Base-by-base conservation (phyloP, 2,888 invertebrate species). In the Darwinula stevensoni region DNA sequence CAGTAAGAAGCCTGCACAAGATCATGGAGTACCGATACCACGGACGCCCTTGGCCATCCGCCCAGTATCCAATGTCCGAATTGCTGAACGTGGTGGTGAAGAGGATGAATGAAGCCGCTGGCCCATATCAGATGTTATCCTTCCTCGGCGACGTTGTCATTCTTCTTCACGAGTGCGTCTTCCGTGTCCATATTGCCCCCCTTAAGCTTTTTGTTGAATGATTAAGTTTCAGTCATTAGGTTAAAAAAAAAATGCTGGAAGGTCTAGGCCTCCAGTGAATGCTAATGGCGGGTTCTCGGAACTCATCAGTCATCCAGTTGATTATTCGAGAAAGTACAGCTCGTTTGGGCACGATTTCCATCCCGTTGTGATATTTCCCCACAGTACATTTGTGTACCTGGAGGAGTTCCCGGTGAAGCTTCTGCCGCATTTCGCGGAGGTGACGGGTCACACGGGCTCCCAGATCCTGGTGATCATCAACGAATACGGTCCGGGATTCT, bases 41-140 rank as follows among this genome's bases (percentile, higher is more conserved):
- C 36, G 38, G 41, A 11, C 41, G 43, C n/a, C 40, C 39, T 11
- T 55, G 55, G 55, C 53, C 54, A 2, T 41, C 46, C 5, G 34
- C 33, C 4, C 38, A 35, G 1, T 34, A 41, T 6, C 42, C 43
- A 3, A 35, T 42, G 9, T 38, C 39, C 3, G 43, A 50, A 29
- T 43, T 55, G 6, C 32, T 51, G 16, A 44, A 44, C 31, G 35
- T 38, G 15, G 38, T 55, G 4, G 35, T 53, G n/a, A 47, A 46
- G 33, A 38, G 55, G 29, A 42, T 54, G 17, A 55, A 56, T 38
- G 53, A 55, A 37, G 54, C 48, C 2, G 50, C 54, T 2, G 53
- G 50, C 4, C 42, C 44, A 12, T 54, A 54, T 39, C 54, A 54
- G 41, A 54, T 54, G 54, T 52, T 52, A 38, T 43, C 45, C 15